Evolutionary conservation across 2,113 vertebrate genomes (phyloP).

Genomic region (Lepus americanus): DNA sequence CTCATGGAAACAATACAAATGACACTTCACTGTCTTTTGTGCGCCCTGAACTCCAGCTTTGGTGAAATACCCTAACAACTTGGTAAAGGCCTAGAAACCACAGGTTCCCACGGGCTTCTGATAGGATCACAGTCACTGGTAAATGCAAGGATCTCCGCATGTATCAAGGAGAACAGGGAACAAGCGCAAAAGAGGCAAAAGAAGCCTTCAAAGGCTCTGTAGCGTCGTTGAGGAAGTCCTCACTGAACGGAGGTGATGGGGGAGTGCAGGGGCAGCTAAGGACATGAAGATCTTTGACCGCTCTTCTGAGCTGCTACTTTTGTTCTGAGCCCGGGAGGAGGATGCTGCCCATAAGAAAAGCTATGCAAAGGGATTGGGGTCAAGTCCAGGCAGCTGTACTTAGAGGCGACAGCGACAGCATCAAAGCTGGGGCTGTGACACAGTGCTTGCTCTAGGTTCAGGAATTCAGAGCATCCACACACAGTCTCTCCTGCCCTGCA

Average conservation of each 20-base stretch:
- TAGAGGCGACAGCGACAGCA: accelerated
- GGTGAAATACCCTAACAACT: background rate
- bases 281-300: background rate
- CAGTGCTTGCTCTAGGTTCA: background rate
- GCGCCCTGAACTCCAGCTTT: background rate
- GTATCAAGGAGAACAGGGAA: background rate
- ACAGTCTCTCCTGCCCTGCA: accelerated
- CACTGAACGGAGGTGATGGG: background rate
- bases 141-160: background rate
- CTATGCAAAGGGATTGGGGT: background rate
- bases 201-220: slow-evolving; percentile 57
- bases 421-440: background rate
- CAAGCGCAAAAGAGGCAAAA: background rate
- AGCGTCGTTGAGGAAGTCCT: background rate
- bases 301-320: background rate
- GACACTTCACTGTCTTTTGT: background rate
- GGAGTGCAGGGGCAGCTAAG: background rate
- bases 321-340: background rate
- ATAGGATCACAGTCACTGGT: slow-evolving; percentile 25
- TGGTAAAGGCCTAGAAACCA: accelerated
- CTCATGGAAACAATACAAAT: background rate
- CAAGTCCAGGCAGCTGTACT: accelerated
- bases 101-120: background rate
- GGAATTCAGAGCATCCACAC: background rate
- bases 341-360: background rate